Base-by-base conservation (phyloP, 2,888 invertebrate species). In the Drosophila lacicola region DNA sequence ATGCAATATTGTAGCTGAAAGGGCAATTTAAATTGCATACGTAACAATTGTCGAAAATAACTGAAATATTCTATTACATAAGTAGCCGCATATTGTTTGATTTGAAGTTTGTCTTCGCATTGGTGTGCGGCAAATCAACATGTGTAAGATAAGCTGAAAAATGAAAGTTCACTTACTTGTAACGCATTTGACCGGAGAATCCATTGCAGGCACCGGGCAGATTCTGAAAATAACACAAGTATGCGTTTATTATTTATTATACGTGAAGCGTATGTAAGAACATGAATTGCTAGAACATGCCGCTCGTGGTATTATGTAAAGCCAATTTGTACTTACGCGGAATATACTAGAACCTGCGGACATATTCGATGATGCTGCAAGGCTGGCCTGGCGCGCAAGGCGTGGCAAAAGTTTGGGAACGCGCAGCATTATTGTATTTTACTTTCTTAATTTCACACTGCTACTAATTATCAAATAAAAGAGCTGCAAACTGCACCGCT, bases 341-440 rank as follows among this genome's bases (percentile, higher is more conserved):
- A 91, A 91, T 72, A 91, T 90, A 83, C 91, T 89, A 91, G 91
- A 91, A 90, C 77, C 57, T 45, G 75, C 77, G 9, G 76, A 69
- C 54, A 75, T 57, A 68, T 89, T 88, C 47, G 88, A 79, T 13
- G 84, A 78, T 17, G 58, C 58, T 14, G 69, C 84, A 45, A 70
- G 60, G 50, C 79, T 55, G 53, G 82, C 86, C 54, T 91, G 91
- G 39, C 88, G 86, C 33, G 78, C 79, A 39, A 89, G 74, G 55
- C 90, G 89, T 57, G 92, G 90, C 42, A 91, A 70, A 58, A 91
- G 81, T 65, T 90, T 91, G 47, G 91, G 76, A 50, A 91, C 83
- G 42, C 91, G 90, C 63, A 91, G 81, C 91, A 91, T 91, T 70
- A 82, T 84, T 36, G 19, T 46, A 61, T 57, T 61, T 49, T 51